phyloP scores from a whole-genome alignment of 2,888 invertebrate species.

The Hydraecia micacea region DNA sequence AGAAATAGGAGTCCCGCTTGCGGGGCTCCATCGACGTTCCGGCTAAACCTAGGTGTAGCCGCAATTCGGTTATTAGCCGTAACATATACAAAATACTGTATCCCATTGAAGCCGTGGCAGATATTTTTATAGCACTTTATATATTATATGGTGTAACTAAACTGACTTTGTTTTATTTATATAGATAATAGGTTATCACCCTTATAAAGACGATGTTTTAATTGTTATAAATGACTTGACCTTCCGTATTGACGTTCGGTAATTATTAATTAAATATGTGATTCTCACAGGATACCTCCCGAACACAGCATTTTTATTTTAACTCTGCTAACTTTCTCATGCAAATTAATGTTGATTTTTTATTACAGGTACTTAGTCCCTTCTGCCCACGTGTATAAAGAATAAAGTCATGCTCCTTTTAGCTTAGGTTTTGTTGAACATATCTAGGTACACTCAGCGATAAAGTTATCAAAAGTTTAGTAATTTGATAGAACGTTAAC shows the following conservation, averaged over 20 bases:
- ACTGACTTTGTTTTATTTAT: no score
- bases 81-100: no score
- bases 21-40: no score
- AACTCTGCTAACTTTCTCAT: constrained; percentile 21
- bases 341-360: constrained; percentile 38
- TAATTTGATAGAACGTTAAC: neutral
- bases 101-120: no score
- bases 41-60: no score
- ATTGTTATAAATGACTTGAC: neutral
- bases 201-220: neutral
- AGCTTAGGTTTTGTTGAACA: constrained; percentile 15
- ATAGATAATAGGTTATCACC: no score
- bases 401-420: constrained; percentile 11
- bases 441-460: neutral
- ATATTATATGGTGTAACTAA: no score
- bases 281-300: neutral
- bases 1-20: no score
- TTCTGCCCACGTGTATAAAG: constrained; percentile 3
- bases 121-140: no score
- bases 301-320: constrained; percentile 5
- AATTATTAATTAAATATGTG: neutral
- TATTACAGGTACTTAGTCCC: constrained; percentile 19
- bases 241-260: neutral
- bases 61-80: no score
- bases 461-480: neutral